phyloP scores from a whole-genome alignment of 2,888 invertebrate species.

The Lymantria dispar region DNA sequence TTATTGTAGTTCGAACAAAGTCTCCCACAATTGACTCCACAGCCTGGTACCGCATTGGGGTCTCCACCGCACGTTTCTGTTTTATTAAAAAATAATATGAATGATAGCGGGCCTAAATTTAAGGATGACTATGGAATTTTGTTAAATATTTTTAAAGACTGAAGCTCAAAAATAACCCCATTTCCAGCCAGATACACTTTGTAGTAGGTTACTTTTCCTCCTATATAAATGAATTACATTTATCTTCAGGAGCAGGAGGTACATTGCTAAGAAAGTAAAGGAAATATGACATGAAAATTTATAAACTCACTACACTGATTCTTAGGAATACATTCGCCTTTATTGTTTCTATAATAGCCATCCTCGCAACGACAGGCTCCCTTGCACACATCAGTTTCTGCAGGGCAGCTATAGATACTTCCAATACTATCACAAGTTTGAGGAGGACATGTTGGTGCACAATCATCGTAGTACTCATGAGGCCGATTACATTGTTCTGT shows the following conservation, averaged over 20 bases:
- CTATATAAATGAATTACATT: too few species aligned
- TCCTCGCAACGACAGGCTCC: conserved; percentile 16
- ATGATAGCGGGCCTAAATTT: too few species aligned
- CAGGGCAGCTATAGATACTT: conserved; percentile 13
- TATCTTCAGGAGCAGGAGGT: too few species aligned
- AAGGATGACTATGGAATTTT: neutral
- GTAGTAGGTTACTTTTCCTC: too few species aligned
- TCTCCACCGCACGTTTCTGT: conserved; percentile 25
- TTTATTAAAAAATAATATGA: conserved; percentile 10
- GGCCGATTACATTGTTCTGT: conserved; percentile 4
- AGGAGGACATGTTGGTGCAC: conserved; percentile 33
- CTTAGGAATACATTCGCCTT: conserved; percentile 16
- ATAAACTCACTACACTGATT: conserved; percentile 11
- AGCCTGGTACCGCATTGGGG: conserved; percentile 18
- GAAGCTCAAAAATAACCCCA: too few species aligned
- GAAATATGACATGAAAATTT: neutral
- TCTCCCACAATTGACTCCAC: conserved; percentile 18
- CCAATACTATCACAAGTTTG: conserved; percentile 33
- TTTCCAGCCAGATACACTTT: too few species aligned
- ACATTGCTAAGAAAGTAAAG: too few species aligned
- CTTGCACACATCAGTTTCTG: conserved; percentile 2
- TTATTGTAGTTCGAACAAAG: conserved; percentile 20
- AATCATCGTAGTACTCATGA: conserved; percentile 20
- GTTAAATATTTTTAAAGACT: neutral
- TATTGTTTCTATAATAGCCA: conserved; percentile 17